These are phyloP conservation scores for Lasioglossum villosulum DNA, from an alignment of 2,888 invertebrate genomes.

Conservation along the genomic window DNA sequence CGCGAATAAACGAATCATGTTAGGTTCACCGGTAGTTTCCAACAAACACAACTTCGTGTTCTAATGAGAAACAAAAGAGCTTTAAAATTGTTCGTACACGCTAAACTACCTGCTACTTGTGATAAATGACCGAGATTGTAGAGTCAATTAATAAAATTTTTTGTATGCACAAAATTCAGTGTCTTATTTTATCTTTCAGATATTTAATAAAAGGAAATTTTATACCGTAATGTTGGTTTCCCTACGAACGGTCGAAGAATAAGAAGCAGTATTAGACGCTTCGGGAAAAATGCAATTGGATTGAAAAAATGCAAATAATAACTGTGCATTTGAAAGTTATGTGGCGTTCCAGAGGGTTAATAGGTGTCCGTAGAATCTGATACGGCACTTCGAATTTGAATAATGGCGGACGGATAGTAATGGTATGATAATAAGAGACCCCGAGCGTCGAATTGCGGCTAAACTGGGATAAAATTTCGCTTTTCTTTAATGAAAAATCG, in stretches of 20 bases:
- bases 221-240: too few species aligned
- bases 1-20: not conserved
- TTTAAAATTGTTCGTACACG: too few species aligned
- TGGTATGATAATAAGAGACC: not conserved
- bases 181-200: too few species aligned
- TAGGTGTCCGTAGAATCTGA: not conserved
- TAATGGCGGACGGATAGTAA: conserved; percentile 20
- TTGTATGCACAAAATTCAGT: too few species aligned
- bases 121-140: too few species aligned
- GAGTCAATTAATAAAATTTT: too few species aligned
- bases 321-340: not conserved
- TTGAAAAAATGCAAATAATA: not conserved
- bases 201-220: too few species aligned
- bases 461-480: conserved; percentile 6
- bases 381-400: not conserved
- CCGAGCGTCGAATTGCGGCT: not conserved
- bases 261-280: not conserved
- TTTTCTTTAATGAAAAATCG: conserved; percentile 4
- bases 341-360: not conserved
- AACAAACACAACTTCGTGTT: not conserved
- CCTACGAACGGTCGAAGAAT: not conserved
- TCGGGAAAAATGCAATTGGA: not conserved
- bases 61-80: not conserved
- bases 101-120: too few species aligned
- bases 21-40: not conserved